These are phyloP conservation scores for Ammodytes marinus DNA, from an alignment of 2,113 vertebrate genomes.

Conservation along the genomic window DNA sequence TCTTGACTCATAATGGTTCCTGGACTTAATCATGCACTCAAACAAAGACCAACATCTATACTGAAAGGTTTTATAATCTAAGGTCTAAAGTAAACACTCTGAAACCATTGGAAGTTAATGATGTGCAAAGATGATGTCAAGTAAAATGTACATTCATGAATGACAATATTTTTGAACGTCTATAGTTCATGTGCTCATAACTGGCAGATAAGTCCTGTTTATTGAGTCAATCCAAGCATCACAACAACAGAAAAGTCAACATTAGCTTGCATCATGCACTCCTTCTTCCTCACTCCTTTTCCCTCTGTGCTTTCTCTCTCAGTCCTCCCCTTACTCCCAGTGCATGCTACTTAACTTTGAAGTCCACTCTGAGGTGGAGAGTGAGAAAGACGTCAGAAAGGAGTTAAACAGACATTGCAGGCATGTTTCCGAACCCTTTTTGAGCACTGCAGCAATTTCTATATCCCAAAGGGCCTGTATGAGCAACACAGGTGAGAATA, in stretches of 20 bases:
- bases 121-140: not conserved
- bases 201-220: not conserved
- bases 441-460: conserved; percentile 40
- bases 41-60: too few species aligned
- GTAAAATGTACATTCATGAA: not conserved
- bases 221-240: not conserved
- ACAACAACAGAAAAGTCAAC: not conserved
- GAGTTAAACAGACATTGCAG: conserved; percentile 43
- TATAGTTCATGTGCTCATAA: not conserved
- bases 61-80: too few species aligned
- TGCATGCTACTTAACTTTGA: conserved; percentile 24
- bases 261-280: conserved; percentile 17
- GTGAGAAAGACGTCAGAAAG: conserved; percentile 19
- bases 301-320: not conserved
- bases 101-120: not conserved
- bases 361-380: conserved; percentile 18
- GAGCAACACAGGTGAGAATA: conserved; percentile 37
- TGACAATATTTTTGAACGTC: not conserved
- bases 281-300: not conserved
- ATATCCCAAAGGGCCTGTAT: conserved; percentile 30
- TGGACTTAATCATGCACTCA: too few species aligned
- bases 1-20: too few species aligned
- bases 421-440: conserved; percentile 34
- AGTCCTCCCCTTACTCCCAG: not conserved
- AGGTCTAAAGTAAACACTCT: not conserved